Percentiles rank a stretch among this genome's conserved stretches.
Evolutionary conservation across 2,888 invertebrate genomes (phyloP).

Genomic region (Campaea margaritaria): DNA sequence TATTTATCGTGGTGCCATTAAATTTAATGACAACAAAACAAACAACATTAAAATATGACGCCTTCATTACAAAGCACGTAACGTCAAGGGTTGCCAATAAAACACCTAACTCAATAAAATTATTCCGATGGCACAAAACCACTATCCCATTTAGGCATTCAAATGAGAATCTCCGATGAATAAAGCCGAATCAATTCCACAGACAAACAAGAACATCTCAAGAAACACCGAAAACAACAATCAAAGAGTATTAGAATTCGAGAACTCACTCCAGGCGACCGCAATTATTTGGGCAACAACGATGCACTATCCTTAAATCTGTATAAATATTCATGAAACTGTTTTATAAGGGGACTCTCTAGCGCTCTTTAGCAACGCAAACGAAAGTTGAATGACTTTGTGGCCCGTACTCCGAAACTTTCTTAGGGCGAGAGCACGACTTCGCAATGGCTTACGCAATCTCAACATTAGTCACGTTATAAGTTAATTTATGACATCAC

Average conservation of each 20-base stretch:
- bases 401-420: constrained; percentile 19
- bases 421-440: constrained; percentile 2
- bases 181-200: constrained; percentile 14
- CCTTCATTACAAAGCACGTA: no score
- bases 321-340: constrained; percentile 75
- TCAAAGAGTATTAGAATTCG: constrained; percentile 58
- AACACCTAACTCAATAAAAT: neutral
- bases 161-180: constrained; percentile 11
- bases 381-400: constrained; percentile 63
- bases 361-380: constrained; percentile 63
- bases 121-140: neutral
- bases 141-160: constrained; percentile 2
- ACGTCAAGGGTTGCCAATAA: neutral
- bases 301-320: constrained; percentile 71
- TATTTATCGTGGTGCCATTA: no score
- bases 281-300: constrained; percentile 67
- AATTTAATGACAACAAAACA: no score
- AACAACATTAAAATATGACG: no score
- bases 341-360: constrained; percentile 66
- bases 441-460: constrained; percentile 2
- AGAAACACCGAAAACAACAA: constrained; percentile 52
- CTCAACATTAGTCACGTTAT: neutral
- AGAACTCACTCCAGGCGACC: constrained; percentile 52
- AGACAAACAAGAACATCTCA: constrained; percentile 19
- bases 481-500: neutral